Conservation (phyloP, 1,140 invertebrate species). For the Penaeus japonicus region DNA sequence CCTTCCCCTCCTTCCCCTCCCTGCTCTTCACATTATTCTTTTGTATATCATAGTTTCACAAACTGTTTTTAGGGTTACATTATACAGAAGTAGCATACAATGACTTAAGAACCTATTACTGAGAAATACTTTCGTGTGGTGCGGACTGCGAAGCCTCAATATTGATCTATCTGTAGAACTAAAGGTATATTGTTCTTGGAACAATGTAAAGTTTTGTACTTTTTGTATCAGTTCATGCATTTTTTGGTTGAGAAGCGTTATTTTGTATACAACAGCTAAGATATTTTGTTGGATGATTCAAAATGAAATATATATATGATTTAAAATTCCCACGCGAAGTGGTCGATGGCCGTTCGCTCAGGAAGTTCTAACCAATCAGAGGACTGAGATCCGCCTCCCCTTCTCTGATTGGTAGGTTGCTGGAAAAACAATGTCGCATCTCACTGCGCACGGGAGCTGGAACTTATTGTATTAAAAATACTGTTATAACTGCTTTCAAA, state of each 20-base stretch:
- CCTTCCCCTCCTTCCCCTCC: not conserved
- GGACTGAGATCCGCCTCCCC: not conserved
- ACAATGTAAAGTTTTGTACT: too few relatives aligned
- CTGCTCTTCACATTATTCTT: not conserved
- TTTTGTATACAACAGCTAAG: not conserved
- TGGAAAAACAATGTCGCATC: slow-evolving; percentile 26
- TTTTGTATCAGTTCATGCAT: too few relatives aligned
- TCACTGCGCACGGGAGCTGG: not conserved
- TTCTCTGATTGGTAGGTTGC: not conserved
- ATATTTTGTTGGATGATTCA: not conserved
- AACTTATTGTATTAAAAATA: not conserved
- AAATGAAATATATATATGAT: not conserved
- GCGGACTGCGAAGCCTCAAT: too few relatives aligned
- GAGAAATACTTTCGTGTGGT: too few relatives aligned
- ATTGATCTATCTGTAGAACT: too few relatives aligned
- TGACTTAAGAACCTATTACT: not conserved
- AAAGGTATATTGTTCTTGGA: too few relatives aligned
- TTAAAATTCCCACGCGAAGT: slow-evolving; percentile 39
- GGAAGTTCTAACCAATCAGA: not conserved
- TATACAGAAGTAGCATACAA: not conserved
- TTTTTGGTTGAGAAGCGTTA: not conserved
- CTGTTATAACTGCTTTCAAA: too few relatives aligned
- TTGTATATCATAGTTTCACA: not conserved
- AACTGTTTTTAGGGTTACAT: not conserved
- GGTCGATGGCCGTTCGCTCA: slow-evolving; percentile 33